Evolutionary conservation across 2,888 invertebrate genomes (phyloP).

Genomic region (Dolomedes plantarius): DNA sequence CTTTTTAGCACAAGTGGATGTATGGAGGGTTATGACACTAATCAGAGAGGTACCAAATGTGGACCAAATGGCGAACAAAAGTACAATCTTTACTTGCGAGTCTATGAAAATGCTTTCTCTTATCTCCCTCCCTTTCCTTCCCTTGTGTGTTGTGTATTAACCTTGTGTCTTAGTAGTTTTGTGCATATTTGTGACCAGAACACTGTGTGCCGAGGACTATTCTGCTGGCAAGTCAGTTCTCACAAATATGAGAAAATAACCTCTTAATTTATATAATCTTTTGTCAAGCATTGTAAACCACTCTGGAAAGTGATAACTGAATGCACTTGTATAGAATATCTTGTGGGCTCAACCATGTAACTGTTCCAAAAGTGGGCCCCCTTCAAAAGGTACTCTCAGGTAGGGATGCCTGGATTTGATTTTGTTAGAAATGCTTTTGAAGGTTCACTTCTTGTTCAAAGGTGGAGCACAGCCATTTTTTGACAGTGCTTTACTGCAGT

Average conservation of each 20-base stretch:
- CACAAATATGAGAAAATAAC: conserved; percentile 28
- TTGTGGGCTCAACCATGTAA: not conserved
- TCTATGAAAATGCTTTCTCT: conserved; percentile 30
- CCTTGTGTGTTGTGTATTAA: conserved; percentile 42
- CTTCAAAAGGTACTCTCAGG: conserved; percentile 47
- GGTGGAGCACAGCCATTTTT: conserved; percentile 58
- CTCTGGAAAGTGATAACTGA: conserved; percentile 41
- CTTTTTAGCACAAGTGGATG: conserved; percentile 66
- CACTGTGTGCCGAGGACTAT: conserved; percentile 41
- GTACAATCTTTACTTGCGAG: conserved; percentile 49
- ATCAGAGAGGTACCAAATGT: conserved; percentile 43
- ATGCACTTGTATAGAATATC: conserved; percentile 20
- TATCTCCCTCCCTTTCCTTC: conserved; percentile 19
- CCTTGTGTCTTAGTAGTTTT: conserved; percentile 24
- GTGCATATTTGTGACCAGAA: conserved; percentile 33
- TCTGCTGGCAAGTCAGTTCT: conserved; percentile 35
- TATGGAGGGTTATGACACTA: conserved; percentile 47
- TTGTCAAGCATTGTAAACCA: conserved; percentile 3
- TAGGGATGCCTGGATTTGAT: conserved; percentile 41
- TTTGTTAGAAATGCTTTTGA: conserved; percentile 49
- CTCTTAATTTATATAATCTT: conserved; percentile 1
- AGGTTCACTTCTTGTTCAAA: conserved; percentile 59
- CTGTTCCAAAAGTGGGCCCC: not conserved
- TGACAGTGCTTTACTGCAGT: conserved; percentile 71
- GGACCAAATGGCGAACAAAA: conserved; percentile 72